These are phyloP conservation scores for Operophtera brumata DNA, from an alignment of 2,888 invertebrate species.

Conservation along the genomic window DNA sequence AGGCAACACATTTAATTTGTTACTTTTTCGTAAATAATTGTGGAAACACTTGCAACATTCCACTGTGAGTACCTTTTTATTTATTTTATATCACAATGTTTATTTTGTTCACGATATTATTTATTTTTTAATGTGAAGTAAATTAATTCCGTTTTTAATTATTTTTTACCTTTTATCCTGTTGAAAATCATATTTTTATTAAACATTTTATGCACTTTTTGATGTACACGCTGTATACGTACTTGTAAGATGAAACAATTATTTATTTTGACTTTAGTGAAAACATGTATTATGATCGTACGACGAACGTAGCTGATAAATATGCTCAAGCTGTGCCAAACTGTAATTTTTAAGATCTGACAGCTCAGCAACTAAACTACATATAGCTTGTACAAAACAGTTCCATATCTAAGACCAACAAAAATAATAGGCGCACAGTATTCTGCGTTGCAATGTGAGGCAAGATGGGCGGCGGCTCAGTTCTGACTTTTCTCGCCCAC, in stretches of 20 bases:
- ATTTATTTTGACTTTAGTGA: constrained; percentile 22
- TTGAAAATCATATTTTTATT: constrained; percentile 28
- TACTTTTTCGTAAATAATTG: constrained; percentile 17
- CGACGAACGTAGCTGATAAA: constrained; percentile 19
- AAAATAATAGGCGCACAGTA: too few relatives aligned
- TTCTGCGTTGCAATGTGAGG: too few relatives aligned
- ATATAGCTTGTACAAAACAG: background rate
- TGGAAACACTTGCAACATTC: constrained; percentile 31
- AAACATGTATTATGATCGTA: constrained; percentile 21
- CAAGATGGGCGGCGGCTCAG: too few relatives aligned
- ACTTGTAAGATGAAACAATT: constrained; percentile 29
- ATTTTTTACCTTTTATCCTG: constrained; percentile 18
- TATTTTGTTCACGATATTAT: constrained; percentile 27
- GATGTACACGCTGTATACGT: constrained; percentile 23
- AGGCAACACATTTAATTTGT: constrained; percentile 12
- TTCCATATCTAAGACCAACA: too few relatives aligned
- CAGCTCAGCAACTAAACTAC: constrained; percentile 11
- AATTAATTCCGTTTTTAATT: constrained; percentile 14
- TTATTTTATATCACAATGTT: constrained; percentile 27
- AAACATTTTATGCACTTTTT: constrained; percentile 28
- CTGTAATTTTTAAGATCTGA: constrained; percentile 11
- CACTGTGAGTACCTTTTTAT: constrained; percentile 28
- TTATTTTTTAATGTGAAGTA: constrained; percentile 23
- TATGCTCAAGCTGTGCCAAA: constrained; percentile 39
- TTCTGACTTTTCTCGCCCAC: too few relatives aligned